Base-by-base conservation (phyloP, 2,888 invertebrate species). In the Melanchra persicariae region DNA sequence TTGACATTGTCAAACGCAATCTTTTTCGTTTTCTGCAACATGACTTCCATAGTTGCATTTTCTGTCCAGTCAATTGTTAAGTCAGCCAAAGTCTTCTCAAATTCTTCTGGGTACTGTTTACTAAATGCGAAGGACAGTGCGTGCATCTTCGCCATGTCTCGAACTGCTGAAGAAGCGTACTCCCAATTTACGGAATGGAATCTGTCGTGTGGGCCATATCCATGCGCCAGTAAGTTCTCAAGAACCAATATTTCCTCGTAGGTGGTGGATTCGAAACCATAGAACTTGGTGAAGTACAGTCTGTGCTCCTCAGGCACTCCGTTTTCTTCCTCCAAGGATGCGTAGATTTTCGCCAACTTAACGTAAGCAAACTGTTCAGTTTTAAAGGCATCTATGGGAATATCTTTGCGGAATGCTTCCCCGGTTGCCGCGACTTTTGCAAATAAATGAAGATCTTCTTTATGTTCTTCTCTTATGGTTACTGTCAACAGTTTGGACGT, bases 71-170 rank as follows among this genome's bases (percentile, higher is more conserved):
- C 43, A 15, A 43, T 1, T 15, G 19, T 37, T 6, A 76, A 12
- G 0, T 24, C 30, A 0, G 52, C 17, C 7, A 62, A 19, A 10
- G 60, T 1, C 5, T 54, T 54, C 26, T 75, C 65, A 45, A 87
- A 92, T 22, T 83, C 78, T 47, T 89, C 85, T 2, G 90, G 90
- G 19, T 87, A 43, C 52, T 89, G 84, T 47, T 87, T 77, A 37
- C 81, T 82, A 66, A 87, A 86, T 0, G 90, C 91, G 15, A 91
- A 83, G 0, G 92, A 91, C 0, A 92, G 79, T 0, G 92, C 91
- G 64, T 93, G 93, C 4, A 91, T 77, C 74, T 89, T 90, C 0
- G 90, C 92, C 58, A 92, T 72, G 10, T 87, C 87, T 19, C 83
- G 68, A 0, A 85, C 58, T 0, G 91, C 87, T 24, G 91, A 89